These are phyloP conservation scores for Drosophila ironensis DNA, from an alignment of 1,140 invertebrate species.

Conservation along the genomic window DNA sequence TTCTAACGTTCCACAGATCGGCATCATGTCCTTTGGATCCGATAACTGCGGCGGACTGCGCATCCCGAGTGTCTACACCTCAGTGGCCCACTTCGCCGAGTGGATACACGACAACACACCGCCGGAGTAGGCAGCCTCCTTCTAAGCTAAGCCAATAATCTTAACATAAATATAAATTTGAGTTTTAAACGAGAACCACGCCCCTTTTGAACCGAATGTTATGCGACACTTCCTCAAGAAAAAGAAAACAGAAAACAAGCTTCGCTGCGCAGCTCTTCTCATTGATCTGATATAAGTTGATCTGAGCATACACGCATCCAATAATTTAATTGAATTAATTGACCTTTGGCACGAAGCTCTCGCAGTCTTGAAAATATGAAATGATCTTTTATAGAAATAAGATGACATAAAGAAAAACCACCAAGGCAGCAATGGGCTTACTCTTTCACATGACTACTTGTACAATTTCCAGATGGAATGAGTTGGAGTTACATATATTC, in stretches of 20 bases:
- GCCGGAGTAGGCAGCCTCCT: slow-evolving; percentile 71
- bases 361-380: slow-evolving; percentile 42
- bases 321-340: slow-evolving; percentile 81
- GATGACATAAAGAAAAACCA: slow-evolving; percentile 3
- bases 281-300: slow-evolving; percentile 37
- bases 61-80: slow-evolving; percentile 87
- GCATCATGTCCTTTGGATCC: slow-evolving; percentile 88
- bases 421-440: no score
- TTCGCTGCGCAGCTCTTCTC: background rate
- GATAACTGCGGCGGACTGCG: slow-evolving; percentile 87
- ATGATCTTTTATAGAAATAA: slow-evolving; percentile 45
- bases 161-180: slow-evolving; percentile 11
- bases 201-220: background rate
- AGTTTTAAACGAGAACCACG: slow-evolving; percentile 6
- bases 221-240: background rate
- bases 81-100: slow-evolving; percentile 85
- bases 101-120: slow-evolving; percentile 88
- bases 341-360: slow-evolving; percentile 66
- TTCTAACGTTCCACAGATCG: slow-evolving; percentile 84
- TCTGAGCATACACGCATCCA: slow-evolving; percentile 28
- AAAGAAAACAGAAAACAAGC: background rate
- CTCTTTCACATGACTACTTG: background rate
- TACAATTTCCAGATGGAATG: background rate
- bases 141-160: slow-evolving; percentile 34
- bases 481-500: no score